These are phyloP conservation scores for Clanis bilineata DNA, from an alignment of 2,888 invertebrate genomes.

Conservation along the genomic window DNA sequence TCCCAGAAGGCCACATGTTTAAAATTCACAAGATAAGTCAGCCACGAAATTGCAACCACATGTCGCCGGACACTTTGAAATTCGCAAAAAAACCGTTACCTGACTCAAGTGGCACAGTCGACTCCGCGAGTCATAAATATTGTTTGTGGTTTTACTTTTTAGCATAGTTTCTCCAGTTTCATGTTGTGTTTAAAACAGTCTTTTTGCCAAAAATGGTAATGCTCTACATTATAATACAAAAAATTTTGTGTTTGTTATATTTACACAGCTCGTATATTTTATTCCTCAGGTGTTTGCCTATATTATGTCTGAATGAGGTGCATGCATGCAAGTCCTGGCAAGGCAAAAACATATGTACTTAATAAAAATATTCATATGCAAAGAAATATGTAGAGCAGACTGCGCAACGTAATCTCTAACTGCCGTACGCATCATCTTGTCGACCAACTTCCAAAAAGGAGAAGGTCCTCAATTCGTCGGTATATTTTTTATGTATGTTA, in stretches of 20 bases:
- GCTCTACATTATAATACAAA: too few species aligned
- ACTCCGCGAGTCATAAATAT: constrained; percentile 10
- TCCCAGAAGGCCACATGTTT: constrained; percentile 43
- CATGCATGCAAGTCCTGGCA: too few species aligned
- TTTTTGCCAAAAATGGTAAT: not conserved
- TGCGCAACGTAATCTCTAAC: too few species aligned
- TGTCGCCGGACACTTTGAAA: constrained; percentile 36
- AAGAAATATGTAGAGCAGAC: too few species aligned
- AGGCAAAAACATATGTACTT: too few species aligned
- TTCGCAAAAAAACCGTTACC: constrained; percentile 45
- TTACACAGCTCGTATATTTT: not conserved
- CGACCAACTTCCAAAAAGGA: too few species aligned
- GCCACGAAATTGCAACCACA: constrained; percentile 54
- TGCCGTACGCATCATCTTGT: too few species aligned
- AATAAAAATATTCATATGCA: too few species aligned
- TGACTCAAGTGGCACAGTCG: constrained; percentile 45
- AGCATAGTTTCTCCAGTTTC: not conserved
- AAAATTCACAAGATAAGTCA: constrained; percentile 44
- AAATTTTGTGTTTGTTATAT: not conserved
- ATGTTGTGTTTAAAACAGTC: not conserved
- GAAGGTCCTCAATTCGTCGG: too few species aligned
- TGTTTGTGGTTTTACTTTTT: constrained; percentile 1
- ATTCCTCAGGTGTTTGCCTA: too few species aligned
- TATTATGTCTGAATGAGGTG: too few species aligned
- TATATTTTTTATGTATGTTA: too few species aligned